Evolutionary conservation across 2,797 vertebrate genomes (phyloP), one percentile per base, ranked within the genome.

Genomic region (Brachymystax lenok): DNA sequence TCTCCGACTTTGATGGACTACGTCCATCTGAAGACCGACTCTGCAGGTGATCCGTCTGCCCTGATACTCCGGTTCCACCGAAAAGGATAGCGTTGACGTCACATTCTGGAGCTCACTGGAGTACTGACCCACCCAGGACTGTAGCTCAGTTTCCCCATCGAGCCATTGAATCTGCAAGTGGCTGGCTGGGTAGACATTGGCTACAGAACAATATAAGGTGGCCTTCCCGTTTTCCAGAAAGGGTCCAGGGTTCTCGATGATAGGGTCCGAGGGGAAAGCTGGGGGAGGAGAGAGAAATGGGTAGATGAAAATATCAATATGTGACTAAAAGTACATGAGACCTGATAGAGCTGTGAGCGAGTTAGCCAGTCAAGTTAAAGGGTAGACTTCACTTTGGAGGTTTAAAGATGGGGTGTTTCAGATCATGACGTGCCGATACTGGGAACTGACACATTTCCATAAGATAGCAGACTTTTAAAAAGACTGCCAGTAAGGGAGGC

Each of bases 211-310:
- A 73, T 0, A 88, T 72, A 96, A 74, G 0, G 72, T 82, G 10
- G 81, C 80, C 2, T 75, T 78, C 78, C 92, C 84, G 3, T 90
- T 95, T 27, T 90, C 84, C 77, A 89, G 80, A 70, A 90, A 77
- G 0, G 90, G 84, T 6, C 86, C 82, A 0, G 82, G 88, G 21
- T 88, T 78, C 75, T 90, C 85, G 69, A 99, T 87, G 33, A 95
- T 8, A 0, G 96, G 96, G 80, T 95, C 91, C 14, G 88, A 94
- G 0, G 94, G 93, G 69, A 98, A 96, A 16, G 97, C 97, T 99
- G 88, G 3, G 71, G 28, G 30, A 46, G 46, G 19, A 64, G n/a
- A 77, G 14, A 73, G 68, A 78, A 74, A 16, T 69, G 19, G 2
- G n/a, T 21, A 67, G 5, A 52, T 16, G 3, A 63, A 54, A 30